A percentile compares a stretch with the other conserved stretches of the same genome.
phyloP scores from a whole-genome alignment of 2,113 vertebrate species.

The Aphelocoma coerulescens region DNA sequence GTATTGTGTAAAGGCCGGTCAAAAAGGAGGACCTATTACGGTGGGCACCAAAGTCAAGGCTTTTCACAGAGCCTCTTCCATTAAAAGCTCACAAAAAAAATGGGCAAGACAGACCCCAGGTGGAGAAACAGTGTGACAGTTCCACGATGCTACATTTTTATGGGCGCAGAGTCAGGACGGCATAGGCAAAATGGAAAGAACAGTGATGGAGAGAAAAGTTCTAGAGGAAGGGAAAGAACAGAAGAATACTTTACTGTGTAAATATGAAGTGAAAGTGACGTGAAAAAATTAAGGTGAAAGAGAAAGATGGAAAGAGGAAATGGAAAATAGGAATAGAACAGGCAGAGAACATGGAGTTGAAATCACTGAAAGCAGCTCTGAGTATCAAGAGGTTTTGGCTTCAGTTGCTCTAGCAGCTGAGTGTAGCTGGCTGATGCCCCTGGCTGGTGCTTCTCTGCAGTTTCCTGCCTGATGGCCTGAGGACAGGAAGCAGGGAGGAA shows the following conservation, averaged over 20 bases:
- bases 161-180: not conserved
- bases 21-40: not conserved
- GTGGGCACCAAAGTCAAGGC: not conserved
- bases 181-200: not conserved
- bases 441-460: not conserved
- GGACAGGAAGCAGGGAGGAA: not conserved
- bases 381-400: not conserved
- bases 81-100: not conserved
- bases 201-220: not conserved
- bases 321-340: not conserved
- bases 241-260: not conserved
- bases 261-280: not conserved
- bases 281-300: not conserved
- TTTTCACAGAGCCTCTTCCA: not conserved
- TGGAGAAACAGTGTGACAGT: slow-evolving; percentile 21
- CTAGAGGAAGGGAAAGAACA: not conserved
- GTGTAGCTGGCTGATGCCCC: not conserved
- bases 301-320: not conserved
- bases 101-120: slow-evolving; percentile 43
- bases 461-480: not conserved
- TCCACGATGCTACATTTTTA: not conserved
- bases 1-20: not conserved
- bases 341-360: not conserved
- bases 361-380: not conserved
- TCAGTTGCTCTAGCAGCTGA: not conserved